Conservation (phyloP, 2,113 vertebrate species). For the Ranitomeya imitator region DNA sequence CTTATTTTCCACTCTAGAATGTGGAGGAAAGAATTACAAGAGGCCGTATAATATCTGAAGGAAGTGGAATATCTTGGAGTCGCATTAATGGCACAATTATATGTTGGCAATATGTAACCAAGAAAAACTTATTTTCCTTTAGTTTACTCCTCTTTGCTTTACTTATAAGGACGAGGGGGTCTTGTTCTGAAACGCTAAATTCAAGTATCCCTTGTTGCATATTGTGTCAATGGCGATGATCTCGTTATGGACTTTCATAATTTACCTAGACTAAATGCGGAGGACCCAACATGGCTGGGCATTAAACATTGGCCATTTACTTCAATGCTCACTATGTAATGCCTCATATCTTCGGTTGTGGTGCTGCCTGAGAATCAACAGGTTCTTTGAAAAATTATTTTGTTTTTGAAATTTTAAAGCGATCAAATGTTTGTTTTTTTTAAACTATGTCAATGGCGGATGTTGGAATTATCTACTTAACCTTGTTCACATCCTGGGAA, state of each 20-base stretch:
- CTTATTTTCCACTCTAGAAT: slow-evolving; percentile 19
- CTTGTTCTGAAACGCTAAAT: not conserved
- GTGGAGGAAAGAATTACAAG: slow-evolving; percentile 14
- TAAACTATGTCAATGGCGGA: too few relatives aligned
- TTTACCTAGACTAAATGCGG: not conserved
- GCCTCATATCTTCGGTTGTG: not conserved
- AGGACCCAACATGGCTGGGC: not conserved
- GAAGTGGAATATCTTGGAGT: slow-evolving; percentile 27
- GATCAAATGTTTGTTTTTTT: too few relatives aligned
- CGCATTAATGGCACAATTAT: slow-evolving; percentile 35
- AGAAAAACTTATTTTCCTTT: slow-evolving; percentile 11
- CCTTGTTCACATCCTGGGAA: too few relatives aligned
- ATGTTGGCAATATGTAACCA: slow-evolving; percentile 25
- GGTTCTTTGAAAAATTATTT: too few relatives aligned
- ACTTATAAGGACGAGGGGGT: not conserved
- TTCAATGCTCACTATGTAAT: not conserved
- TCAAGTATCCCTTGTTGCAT: not conserved
- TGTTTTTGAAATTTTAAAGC: too few relatives aligned
- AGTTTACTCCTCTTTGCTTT: slow-evolving; percentile 10
- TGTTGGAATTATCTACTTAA: too few relatives aligned
- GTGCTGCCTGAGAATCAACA: not conserved
- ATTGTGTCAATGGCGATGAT: not conserved
- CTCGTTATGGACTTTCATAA: not conserved
- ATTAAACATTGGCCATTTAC: not conserved
- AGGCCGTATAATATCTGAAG: slow-evolving; percentile 32